Base-by-base conservation (phyloP, 2,113 vertebrate genomes). In the Halcyon malimbica region DNA sequence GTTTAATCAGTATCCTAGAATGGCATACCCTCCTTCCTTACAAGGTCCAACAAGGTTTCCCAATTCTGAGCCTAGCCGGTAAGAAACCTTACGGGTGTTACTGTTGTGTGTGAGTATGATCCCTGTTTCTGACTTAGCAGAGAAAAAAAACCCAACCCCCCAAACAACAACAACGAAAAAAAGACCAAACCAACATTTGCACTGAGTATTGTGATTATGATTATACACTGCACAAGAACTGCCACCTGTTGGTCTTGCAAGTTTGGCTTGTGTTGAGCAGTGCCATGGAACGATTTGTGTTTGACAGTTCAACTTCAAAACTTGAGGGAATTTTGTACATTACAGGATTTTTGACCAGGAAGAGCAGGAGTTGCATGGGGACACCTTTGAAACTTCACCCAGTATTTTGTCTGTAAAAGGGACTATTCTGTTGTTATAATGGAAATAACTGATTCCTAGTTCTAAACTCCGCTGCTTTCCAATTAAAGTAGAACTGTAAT, bases 1-100 rank as follows among this genome's bases (percentile, higher is more conserved):
- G 99, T 99, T 99, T 96, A 98, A 98, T 29, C 98, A 99, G 31
- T 99, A 99, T 96, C 98, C 99, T 67, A 98, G 99, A 97, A 98
- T 99, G 98, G 94, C 99, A 16, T 99, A 98, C 97, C 98, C 97
- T 91, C 97, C 96, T 65, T 96, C 98, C 89, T 96, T 98, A 13
- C 99, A 99, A 96, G 98, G 98, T 59, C 99, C 98, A 83, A 94
- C 99, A 89, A 98, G 99, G 91, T 99, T 98, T 93, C 98, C 98
- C 69, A 95, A 96, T 87, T 98, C 98, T 73, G 99, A 99, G 71
- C 97, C 97, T 90, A 97, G 96, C 95, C 99, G 99, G 99, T 99
- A 96, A 99, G 98, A 98, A 91, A 67, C 35, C 33, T 86, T 76
- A 14, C 1, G 16, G 59, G 29, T 70, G 35, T 25, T 76, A 29